Evolutionary conservation across 2,888 invertebrate species (phyloP), one percentile per base, ranked within the genome.

Genomic region (Platycnemis pennipes): DNA sequence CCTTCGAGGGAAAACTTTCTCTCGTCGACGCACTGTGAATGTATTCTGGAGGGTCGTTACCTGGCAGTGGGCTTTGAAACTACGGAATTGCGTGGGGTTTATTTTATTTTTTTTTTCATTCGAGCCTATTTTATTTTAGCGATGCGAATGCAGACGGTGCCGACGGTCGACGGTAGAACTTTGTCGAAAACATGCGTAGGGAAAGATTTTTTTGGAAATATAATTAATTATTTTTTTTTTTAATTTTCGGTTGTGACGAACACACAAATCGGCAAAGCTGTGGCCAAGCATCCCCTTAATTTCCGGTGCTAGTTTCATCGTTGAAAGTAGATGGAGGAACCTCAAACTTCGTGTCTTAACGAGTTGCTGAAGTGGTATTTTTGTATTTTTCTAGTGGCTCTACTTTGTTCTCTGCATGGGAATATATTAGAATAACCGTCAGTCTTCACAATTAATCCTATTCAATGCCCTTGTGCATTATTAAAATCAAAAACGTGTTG

Each of bases 11-110:
- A 37, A 77, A 77, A 77, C 77, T 77, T 77, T 77, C 77, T 13
- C 31, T 77, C 63, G 77, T 13, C 77, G 77, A 31, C 31, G 13
- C 77, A 16, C 37, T 26, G 77, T 77, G 77, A 77, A 77, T 77
- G 77, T 77, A 77, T 77, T 77, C 37, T 77, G 77, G 69, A 77
- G 77, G 37, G 77, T 77, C 77, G 77, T 77, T 77, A 77, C 77
- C 77, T 77, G 37, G 77, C 77, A 37, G 22, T 37, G 31, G 77
- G 31, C 37, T 77, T 37, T 37, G 77, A 31, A 77, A 77, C 77
- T 77, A 77, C 77, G 77, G 77, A 77, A 77, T 77, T 77, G 37
- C 77, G 77, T 31, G 37, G 77, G 37, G 31, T 77, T 37, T 77
- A 0, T 16, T 63, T 37, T 16, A 7, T 77, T 77, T 77, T 77